Evolutionary conservation across 2,113 vertebrate species (phyloP).

Genomic region (Larimichthys crocea): DNA sequence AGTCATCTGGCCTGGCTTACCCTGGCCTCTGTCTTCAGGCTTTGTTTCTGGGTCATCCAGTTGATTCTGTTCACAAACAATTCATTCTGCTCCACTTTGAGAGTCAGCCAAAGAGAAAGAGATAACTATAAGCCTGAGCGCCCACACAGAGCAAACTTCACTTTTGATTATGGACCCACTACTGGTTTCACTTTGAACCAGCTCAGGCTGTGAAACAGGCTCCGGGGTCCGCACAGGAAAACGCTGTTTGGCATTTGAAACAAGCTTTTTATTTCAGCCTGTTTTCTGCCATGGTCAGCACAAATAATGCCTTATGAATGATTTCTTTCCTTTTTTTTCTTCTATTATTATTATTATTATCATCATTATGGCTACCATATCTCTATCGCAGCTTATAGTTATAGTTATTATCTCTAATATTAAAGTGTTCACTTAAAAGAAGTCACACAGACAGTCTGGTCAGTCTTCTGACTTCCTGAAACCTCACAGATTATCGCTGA

Average conservation of each 20-base stretch:
- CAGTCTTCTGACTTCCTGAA: no score
- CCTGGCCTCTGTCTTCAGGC: conserved; percentile 17
- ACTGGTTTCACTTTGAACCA: conserved; percentile 59
- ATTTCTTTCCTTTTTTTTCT: background rate
- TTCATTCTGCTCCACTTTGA: conserved; percentile 60
- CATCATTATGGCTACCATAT: no score
- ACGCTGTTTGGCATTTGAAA: conserved; percentile 2
- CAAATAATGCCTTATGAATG: background rate
- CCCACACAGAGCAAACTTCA: conserved; percentile 65
- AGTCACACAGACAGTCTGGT: background rate
- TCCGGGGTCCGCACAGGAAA: background rate
- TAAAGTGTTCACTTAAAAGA: background rate
- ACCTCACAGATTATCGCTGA: background rate
- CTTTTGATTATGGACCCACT: conserved; percentile 70
- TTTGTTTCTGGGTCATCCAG: conserved; percentile 73
- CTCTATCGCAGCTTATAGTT: no score
- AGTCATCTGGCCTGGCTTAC: conserved; percentile 20
- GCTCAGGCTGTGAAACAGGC: conserved; percentile 20
- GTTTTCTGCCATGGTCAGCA: background rate
- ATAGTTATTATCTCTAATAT: no score
- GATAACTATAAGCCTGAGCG: conserved; percentile 45
- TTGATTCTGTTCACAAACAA: conserved; percentile 52
- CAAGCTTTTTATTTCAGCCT: background rate
- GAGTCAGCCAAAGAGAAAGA: conserved; percentile 58
- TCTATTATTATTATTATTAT: no score